Evolutionary conservation across 2,888 invertebrate genomes (phyloP), one percentile per base, ranked within the genome.

Genomic region (Argyresthia albistria): DNA sequence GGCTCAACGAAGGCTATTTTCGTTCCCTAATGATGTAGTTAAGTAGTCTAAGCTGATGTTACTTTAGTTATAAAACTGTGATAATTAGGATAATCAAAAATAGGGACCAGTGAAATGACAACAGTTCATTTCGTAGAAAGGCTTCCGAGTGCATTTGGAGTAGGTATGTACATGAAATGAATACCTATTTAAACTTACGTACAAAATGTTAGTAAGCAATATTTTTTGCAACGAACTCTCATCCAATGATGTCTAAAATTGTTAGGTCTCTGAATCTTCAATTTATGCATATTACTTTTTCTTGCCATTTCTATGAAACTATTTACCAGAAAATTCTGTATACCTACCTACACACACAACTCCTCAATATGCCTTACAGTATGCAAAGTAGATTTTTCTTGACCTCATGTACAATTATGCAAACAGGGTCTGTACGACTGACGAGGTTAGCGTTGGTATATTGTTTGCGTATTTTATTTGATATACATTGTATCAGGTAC

Each of bases 51-150:
- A 59, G 66, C 63, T 70, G 10, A 49, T 73, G 65, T 80, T 80
- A 82, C 75, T 78, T 81, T 83, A 71, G 80, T 78, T 74, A 76
- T 80, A 71, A 73, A 86, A 77, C 87, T 87, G 87, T 87, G 87
- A 87, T 87, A 87, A 81, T 84, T 84, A 83, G 81, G 67, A 72
- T 81, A 76, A 75, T 80, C 43, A 68, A 60, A 60, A 64, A 64
- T 68, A 61, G 58, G 57, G 63, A 70, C 67, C 70, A 70, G 66
- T 68, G 64, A 64, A 63, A 58, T 60, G 58, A 25, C 25, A 25
- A 25, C 25, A 25, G 25, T 25, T 25, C 25, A 25, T 7, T 14
- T 8, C 9, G 6, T 14, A 43, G 15, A 4, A 4, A 6, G n/a
- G 25, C 43, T 35, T 45, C 11, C 35, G 46, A 35, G 11, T 43